Conservation (phyloP, 2,113 vertebrate species). For the Willisornis vidua region DNA sequence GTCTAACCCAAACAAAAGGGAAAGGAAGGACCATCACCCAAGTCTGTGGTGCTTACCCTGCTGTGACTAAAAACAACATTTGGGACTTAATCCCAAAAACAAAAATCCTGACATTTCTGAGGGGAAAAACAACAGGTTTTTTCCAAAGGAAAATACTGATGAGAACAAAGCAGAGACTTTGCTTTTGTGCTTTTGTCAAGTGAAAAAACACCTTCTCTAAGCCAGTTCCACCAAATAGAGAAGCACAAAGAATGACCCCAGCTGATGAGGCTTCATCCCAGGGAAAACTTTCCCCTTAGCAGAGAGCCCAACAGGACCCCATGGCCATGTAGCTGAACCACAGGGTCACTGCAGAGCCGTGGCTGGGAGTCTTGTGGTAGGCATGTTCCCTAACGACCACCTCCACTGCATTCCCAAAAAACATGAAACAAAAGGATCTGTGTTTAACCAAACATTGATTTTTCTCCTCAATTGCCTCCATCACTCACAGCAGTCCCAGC, state of each 20-base stretch:
- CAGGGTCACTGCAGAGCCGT: neutral
- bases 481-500: rapidly evolving
- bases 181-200: neutral
- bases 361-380: neutral
- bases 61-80: neutral
- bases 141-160: neutral
- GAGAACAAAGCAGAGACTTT: neutral
- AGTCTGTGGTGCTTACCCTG: neutral
- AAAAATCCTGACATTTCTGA: neutral
- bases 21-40: neutral
- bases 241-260: neutral
- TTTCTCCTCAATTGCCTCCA: neutral
- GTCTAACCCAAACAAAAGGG: neutral
- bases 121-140: rapidly evolving
- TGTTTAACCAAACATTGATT: neutral
- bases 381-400: neutral
- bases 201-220: neutral
- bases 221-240: neutral
- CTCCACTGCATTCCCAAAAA: neutral
- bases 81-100: neutral
- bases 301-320: neutral
- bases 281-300: neutral
- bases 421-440: neutral
- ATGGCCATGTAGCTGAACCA: neutral
- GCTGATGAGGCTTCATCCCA: neutral